These are phyloP conservation scores for Lepus americanus DNA, from an alignment of 2,113 vertebrate species.

Conservation along the genomic window DNA sequence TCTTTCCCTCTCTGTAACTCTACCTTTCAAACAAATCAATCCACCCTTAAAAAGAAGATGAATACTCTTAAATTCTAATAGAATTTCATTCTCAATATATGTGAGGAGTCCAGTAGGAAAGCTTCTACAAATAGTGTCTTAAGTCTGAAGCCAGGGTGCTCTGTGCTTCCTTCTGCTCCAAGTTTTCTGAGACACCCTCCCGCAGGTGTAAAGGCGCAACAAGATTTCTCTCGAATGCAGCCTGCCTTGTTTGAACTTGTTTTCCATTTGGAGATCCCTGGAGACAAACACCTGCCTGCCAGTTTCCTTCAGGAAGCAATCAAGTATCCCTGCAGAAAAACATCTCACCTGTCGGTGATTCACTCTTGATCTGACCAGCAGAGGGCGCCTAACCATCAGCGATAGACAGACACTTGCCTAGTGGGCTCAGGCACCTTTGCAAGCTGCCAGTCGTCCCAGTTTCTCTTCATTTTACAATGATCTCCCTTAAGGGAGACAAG, in stretches of 20 bases:
- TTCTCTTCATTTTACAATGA: slow-evolving; percentile 33
- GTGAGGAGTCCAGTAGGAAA: background rate
- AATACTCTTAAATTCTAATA: background rate
- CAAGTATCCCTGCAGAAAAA: background rate
- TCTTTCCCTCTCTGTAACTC: too few relatives aligned
- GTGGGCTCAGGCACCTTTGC: background rate
- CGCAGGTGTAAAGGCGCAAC: background rate
- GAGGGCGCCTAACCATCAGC: slow-evolving; percentile 71
- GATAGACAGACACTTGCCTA: background rate
- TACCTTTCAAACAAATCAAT: too few relatives aligned
- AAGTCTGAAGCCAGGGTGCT: background rate
- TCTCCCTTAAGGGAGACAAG: background rate
- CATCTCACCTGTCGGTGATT: too few relatives aligned
- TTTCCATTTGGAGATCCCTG: slow-evolving; percentile 47
- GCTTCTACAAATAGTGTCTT: background rate
- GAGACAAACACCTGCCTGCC: slow-evolving; percentile 46
- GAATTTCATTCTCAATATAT: background rate
- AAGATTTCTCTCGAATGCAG: background rate
- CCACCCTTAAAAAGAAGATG: too few relatives aligned
- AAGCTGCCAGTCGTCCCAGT: background rate
- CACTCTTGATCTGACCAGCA: background rate
- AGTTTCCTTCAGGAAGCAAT: background rate
- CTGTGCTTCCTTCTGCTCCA: background rate
- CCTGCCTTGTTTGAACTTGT: background rate
- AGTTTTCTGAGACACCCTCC: background rate